These are phyloP conservation scores for Subacronicta megacephala DNA, from an alignment of 2,888 invertebrate genomes.

Conservation along the genomic window DNA sequence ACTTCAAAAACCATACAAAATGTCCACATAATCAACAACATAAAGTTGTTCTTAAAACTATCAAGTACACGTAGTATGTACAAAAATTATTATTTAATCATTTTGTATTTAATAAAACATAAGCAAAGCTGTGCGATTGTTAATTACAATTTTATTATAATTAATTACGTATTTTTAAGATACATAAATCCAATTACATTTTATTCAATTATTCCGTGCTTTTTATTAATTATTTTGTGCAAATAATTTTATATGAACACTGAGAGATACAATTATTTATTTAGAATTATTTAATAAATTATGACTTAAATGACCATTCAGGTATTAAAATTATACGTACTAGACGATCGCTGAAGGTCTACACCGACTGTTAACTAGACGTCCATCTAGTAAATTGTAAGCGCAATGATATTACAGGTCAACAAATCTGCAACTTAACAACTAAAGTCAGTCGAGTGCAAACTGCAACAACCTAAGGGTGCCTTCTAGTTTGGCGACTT, in stretches of 20 bases:
- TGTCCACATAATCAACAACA: slow-evolving; percentile 43
- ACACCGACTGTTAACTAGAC: background rate
- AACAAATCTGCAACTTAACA: background rate
- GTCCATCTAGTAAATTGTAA: slow-evolving; percentile 2
- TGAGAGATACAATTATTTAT: no score
- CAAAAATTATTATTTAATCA: slow-evolving; percentile 25
- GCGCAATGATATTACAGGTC: background rate
- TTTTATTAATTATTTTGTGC: background rate
- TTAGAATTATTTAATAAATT: no score
- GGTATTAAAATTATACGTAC: background rate
- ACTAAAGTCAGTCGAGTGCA: background rate
- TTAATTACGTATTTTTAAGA: slow-evolving; percentile 20
- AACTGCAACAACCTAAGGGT: background rate
- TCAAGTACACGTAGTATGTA: slow-evolving; percentile 45
- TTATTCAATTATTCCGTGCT: slow-evolving; percentile 29
- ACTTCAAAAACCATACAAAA: slow-evolving; percentile 61
- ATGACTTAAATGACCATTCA: no score
- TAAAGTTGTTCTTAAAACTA: slow-evolving; percentile 44
- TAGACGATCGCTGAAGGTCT: background rate
- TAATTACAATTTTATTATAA: slow-evolving; percentile 49
- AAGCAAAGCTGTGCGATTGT: slow-evolving; percentile 58
- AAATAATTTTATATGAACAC: slow-evolving; percentile 20
- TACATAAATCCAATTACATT: slow-evolving; percentile 17
- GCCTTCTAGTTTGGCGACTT: background rate
- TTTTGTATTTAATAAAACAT: slow-evolving; percentile 41